Conservation (phyloP, 2,113 vertebrate genomes). For the Proterorhinus semilunaris region DNA sequence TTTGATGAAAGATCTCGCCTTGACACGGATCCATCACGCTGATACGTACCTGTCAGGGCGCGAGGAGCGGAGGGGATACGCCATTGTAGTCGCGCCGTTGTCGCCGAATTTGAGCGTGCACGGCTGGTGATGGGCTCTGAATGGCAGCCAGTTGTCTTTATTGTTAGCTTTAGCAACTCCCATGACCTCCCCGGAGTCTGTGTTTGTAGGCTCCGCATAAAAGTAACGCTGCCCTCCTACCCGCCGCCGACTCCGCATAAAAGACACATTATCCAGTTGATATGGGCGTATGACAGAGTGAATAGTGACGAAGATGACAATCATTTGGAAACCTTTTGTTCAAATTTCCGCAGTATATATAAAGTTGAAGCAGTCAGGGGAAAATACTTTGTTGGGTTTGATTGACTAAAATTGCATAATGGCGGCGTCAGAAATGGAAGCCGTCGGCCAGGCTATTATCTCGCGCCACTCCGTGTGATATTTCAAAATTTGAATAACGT, state of each 20-base stretch:
- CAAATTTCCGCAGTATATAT: slow-evolving; percentile 32
- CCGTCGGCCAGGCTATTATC: slow-evolving; percentile 34
- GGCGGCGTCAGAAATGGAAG: slow-evolving; percentile 32
- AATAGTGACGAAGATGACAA: slow-evolving; percentile 42
- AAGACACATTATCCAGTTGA: slow-evolving; percentile 35
- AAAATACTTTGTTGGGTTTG: slow-evolving; percentile 31
- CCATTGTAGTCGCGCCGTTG: slow-evolving; percentile 48
- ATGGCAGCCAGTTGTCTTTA: slow-evolving; percentile 42
- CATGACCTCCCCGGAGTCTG: slow-evolving; percentile 54
- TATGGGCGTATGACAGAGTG: slow-evolving; percentile 28
- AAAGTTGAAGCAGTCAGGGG: slow-evolving; percentile 32
- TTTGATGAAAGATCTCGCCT: slow-evolving; percentile 44
- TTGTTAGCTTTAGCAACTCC: slow-evolving; percentile 53
- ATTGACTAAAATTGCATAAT: slow-evolving; percentile 47
- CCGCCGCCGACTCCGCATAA: slow-evolving; percentile 28
- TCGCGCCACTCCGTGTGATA: slow-evolving; percentile 12
- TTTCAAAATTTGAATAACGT: slow-evolving; percentile 51
- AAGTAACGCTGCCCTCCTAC: slow-evolving; percentile 28
- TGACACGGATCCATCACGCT: slow-evolving; percentile 44
- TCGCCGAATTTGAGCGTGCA: slow-evolving; percentile 27
- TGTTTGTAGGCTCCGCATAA: slow-evolving; percentile 33
- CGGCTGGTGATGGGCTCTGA: slow-evolving; percentile 42
- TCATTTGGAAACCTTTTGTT: slow-evolving; percentile 48
- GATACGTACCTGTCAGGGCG: slow-evolving; percentile 47
- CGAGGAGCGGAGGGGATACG: slow-evolving; percentile 42